Evolutionary conservation across 2,888 invertebrate genomes (phyloP), one percentile per base, ranked within the genome.

Genomic region (Phaedon cochleariae): DNA sequence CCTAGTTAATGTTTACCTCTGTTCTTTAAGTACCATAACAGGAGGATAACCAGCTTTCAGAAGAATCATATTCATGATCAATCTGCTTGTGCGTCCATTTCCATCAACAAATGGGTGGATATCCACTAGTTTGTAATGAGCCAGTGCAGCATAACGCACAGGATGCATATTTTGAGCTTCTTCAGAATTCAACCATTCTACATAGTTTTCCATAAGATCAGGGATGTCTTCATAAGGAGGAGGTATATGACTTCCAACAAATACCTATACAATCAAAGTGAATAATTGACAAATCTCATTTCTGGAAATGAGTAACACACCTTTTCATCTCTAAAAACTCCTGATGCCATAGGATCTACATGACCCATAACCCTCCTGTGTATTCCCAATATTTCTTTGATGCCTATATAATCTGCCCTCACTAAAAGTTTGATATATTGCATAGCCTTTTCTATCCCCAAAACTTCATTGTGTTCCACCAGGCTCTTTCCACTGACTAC

Each of bases 71-170:
- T 98, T 98, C 97, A 98, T 98, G 1, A 98, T 87, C 21, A 98
- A 86, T 26, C 98, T 88, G 12, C 97, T 96, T 0, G 98, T 98
- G 78, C 98, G 89, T 0, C 98, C 98, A 80, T 98, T 98, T 53
- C 98, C 98, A 83, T 98, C 98, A 1, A 92, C 89, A 84, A 98
- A 98, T 0, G 98, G 98, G 85, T 98, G 98, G 73, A 98, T 97
- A 80, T 94, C 94, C 0, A 98, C 98, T 49, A 98, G 83, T 84
- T 97, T 97, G 84, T 98, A 98, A 85, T 98, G 98, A 0, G 97
- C 97, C 59, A 98, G 85, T 0, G 98, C 98, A 57, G 98, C 97
- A 80, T 94, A 93, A 82, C 96, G 94, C 74, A 67, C 77, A 29
- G 78, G 77, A 71, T 79, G 79, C 77, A 79, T 75, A 68, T 90